Conservation (phyloP, 2,888 invertebrate genomes). For the Tetranychus piercei region DNA sequence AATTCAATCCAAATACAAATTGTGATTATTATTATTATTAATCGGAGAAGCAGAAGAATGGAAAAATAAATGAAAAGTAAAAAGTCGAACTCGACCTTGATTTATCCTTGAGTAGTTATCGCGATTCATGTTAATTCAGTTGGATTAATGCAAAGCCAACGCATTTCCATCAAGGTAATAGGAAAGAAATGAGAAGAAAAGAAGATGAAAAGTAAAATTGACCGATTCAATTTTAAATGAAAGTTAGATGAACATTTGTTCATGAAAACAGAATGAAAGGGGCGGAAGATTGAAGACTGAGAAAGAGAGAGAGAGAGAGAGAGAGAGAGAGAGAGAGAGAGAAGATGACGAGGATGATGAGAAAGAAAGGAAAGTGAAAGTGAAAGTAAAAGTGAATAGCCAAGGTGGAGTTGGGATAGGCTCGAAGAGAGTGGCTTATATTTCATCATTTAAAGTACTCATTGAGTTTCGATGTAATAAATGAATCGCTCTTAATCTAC, state of each 20-base stretch:
- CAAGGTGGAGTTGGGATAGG: neutral
- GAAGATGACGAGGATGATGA: neutral
- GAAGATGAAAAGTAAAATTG: neutral
- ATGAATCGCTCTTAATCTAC: neutral
- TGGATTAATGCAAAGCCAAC: neutral
- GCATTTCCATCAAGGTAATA: neutral
- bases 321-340: slow-evolving; percentile 15
- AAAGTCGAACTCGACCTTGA: slow-evolving; percentile 1
- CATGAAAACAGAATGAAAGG: neutral
- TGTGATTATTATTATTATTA: neutral
- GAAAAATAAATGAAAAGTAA: neutral
- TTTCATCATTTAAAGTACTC: neutral
- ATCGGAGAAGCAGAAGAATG: neutral
- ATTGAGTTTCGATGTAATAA: neutral
- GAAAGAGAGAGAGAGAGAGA: slow-evolving; percentile 12
- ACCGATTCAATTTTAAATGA: neutral
- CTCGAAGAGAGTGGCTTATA: neutral
- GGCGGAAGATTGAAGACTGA: neutral
- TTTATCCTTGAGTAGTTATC: neutral
- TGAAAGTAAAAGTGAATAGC: slow-evolving; percentile 2
- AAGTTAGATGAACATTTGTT: slow-evolving; percentile 2
- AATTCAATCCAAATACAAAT: neutral
- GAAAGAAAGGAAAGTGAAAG: neutral
- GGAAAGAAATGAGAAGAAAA: neutral
- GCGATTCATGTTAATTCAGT: neutral